Base-by-base conservation (phyloP, 1,140 invertebrate genomes). In the Nasonia longicornis region DNA sequence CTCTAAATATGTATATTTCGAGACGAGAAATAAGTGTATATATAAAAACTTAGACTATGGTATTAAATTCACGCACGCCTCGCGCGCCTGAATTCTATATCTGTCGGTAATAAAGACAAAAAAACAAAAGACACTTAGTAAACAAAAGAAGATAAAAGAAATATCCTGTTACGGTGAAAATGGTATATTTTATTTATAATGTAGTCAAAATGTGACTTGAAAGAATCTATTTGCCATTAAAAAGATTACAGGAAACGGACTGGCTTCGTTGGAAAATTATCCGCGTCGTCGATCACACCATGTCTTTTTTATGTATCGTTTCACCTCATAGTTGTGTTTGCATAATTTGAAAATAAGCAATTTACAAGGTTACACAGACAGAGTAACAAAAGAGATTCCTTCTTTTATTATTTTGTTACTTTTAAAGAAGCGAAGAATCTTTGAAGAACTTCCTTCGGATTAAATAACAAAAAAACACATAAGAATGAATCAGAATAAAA, bases 141-240 rank as follows among this genome's bases (percentile, higher is more conserved):
- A 74, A 78, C 73, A 81, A 80, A 48, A 52, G 58, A 3, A 58
- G 35, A 58, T 4, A 81, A 69, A 78, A 82, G 22, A 84, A 77
- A 83, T 85, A 87, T 86, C 84, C 85, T 86, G 82, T 87, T 86
- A 85, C 82, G 84, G 83, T 84, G 76, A 83, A 86, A 85, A 81
- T 81, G 80, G 83, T 84, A 84, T 86, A 86, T 86, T 87, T 86
- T 84, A 85, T 86, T 87, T 87, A 87, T 87, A 82, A 86, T 84
- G 77, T 84, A 83, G 84, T 87, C 83, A 82, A 69, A 80, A 83
- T 76, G 80, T 80, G 29, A 86, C 75, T 86, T 83, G 77, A 82
- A 84, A 86, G 73, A 83, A 84, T 86, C 38, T 82, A 87, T 87
- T 77, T 86, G 84, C 85, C 84, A 86, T 86, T 77, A 71, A 83